Evolutionary conservation across 37 sponge, comb jelly and placozoan species (phyloP), one percentile per base, ranked within the genome.

Genomic region (Beroe forskalii): DNA sequence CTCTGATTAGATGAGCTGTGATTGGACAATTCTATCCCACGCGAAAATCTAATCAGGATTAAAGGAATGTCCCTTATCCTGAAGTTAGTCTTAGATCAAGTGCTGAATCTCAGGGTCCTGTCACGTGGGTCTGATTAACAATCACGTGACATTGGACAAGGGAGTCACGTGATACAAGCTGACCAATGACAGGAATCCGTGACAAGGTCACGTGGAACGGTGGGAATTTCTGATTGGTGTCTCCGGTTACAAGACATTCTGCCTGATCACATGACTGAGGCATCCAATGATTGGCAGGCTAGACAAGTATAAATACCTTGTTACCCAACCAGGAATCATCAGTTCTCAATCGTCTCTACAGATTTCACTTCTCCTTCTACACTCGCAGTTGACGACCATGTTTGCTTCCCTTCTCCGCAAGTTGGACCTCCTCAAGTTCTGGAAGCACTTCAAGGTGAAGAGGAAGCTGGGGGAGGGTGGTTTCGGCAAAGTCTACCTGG

Each of bases 391-490:
- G 9, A 9, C 17, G 14, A 20, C n/a, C n/a, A 72, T 37, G 40
- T 38, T 72, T 33, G 39, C 31, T 8, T 30, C 8, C 3, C 17
- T 80, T 17, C 55, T 80, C n/a, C 8, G 17, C 30, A 6, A 9
- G 8, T 23, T 80, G 28, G 40, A 80, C 9, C 86, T 44, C n/a
- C 40, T 80, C 55, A 41, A 80, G 86, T 80, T 80, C 86, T 23
- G 40, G 55, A 32, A 25, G 22, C 35, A 38, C 86, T 80, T 80
- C 86, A 80, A 41, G 55, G n/a, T 44, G 17, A 80, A 80, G 86
- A 41, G 35, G 86, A 40, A 43, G 86, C 48, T 80, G 30, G 86
- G 86, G 1, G 40, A 80, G 86, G 86, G 86, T 24, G 86, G 86
- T 33, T 80, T 80, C 30, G 86, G 86, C 9, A 44, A 80, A 44